These are phyloP conservation scores for Triplophysa rosa DNA, from an alignment of 2,113 vertebrate species.

Conservation along the genomic window DNA sequence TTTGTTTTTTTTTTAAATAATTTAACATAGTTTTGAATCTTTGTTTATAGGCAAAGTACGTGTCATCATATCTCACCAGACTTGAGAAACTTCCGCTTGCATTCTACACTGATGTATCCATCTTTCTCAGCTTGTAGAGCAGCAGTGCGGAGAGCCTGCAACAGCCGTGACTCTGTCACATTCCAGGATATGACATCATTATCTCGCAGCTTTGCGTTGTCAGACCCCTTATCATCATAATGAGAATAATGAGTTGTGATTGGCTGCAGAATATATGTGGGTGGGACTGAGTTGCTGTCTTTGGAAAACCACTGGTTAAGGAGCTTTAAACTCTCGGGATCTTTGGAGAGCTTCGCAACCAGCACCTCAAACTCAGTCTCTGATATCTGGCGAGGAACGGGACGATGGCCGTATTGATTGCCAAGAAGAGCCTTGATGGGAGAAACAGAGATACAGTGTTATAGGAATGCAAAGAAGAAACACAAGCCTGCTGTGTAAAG, in stretches of 20 bases:
- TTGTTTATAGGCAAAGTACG: not conserved
- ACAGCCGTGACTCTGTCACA: constrained; percentile 65
- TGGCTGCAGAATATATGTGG: constrained; percentile 76
- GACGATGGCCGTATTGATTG: constrained; percentile 73
- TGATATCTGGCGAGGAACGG: constrained; percentile 66
- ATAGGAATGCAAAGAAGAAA: not conserved
- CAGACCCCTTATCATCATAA: constrained; percentile 62
- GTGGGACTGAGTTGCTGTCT: constrained; percentile 75
- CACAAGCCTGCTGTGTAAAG: not conserved
- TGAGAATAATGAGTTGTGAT: constrained; percentile 69
- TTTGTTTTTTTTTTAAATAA: no score
- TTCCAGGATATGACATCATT: constrained; percentile 53
- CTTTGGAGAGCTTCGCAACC: constrained; percentile 65
- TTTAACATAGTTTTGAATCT: not conserved
- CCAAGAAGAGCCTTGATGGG: constrained; percentile 78
- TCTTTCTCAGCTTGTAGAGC: constrained; percentile 67
- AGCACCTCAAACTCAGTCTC: constrained; percentile 76
- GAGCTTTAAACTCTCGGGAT: constrained; percentile 64
- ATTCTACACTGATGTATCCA: constrained; percentile 69
- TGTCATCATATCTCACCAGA: constrained; percentile 71
- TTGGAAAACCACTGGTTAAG: constrained; percentile 71
- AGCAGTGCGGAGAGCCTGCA: constrained; percentile 62
- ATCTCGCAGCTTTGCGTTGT: constrained; percentile 52
- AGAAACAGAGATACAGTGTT: not conserved
- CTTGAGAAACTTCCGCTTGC: constrained; percentile 69